phyloP scores from a whole-genome alignment of 2,888 invertebrate genomes.

The Lycophotia porphyrea region DNA sequence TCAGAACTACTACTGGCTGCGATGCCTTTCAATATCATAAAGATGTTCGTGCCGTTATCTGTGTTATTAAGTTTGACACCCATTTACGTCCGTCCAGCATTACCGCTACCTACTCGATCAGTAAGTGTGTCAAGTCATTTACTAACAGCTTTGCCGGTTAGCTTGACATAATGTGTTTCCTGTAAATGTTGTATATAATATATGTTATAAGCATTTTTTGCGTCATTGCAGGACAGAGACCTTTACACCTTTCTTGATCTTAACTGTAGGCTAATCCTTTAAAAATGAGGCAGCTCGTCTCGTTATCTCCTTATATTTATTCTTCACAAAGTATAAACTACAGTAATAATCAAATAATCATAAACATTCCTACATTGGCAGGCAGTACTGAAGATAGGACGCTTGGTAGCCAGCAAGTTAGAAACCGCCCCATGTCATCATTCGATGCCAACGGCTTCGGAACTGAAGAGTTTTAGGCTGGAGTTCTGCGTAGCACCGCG shows the following conservation, averaged over 20 bases:
- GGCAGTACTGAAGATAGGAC: constrained; percentile 81
- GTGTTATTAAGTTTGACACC: constrained; percentile 80
- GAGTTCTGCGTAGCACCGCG: constrained; percentile 80
- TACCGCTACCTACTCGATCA: constrained; percentile 80
- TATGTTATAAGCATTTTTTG: neutral
- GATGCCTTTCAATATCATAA: constrained; percentile 78
- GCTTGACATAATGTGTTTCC: neutral
- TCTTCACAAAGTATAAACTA: neutral
- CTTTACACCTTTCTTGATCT: neutral
- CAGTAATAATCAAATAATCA: neutral
- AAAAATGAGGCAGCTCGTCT: neutral
- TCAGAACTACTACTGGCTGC: constrained; percentile 75
- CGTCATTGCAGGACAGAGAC: neutral
- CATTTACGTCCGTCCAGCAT: constrained; percentile 81
- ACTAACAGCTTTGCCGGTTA: neutral
- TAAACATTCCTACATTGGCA: constrained; percentile 61
- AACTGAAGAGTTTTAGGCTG: constrained; percentile 79
- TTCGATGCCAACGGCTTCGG: constrained; percentile 78
- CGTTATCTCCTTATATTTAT: neutral
- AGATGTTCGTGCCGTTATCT: constrained; percentile 81
- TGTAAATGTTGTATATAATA: neutral
- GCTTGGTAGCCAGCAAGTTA: constrained; percentile 71
- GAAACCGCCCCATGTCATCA: constrained; percentile 65
- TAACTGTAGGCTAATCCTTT: neutral
- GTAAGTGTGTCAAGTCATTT: constrained; percentile 72